These are phyloP conservation scores for Phyllotis vaccarum DNA, from an alignment of 2,797 vertebrate genomes.

Conservation along the genomic window DNA sequence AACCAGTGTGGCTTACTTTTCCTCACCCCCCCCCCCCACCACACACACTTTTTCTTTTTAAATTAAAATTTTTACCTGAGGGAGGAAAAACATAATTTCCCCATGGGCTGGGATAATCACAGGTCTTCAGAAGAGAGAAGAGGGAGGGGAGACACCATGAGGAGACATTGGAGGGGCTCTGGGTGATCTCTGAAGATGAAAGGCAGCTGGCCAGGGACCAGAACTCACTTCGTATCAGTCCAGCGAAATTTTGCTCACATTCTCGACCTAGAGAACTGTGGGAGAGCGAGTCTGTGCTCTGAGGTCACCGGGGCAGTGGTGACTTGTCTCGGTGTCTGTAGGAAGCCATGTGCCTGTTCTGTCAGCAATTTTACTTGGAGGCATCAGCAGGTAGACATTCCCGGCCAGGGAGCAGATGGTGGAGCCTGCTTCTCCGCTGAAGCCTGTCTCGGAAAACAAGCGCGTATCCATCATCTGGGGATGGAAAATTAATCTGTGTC, in stretches of 20 bases:
- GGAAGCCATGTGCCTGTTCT: neutral
- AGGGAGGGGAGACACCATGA: too few species aligned
- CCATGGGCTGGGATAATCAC: neutral
- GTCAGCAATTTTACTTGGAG: neutral
- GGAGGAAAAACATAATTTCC: neutral
- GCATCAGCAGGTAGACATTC: neutral
- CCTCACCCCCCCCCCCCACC: rapidly evolving
- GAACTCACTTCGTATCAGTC: neutral
- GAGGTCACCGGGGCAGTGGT: neutral
- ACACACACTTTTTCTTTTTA: neutral
- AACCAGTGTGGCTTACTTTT: neutral
- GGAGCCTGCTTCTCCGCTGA: neutral
- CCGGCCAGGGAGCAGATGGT: neutral
- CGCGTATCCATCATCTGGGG: neutral
- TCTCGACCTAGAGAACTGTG: neutral
- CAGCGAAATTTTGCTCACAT: neutral
- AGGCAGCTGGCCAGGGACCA: neutral
- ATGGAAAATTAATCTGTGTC: neutral
- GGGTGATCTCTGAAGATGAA: neutral
- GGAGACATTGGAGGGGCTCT: neutral
- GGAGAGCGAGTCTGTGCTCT: neutral
- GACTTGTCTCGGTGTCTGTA: neutral
- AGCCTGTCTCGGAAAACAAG: neutral
- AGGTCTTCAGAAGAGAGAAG: neutral
- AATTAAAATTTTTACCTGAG: neutral